Conservation (phyloP, 2,888 invertebrate species). For the Cantharis nigra region DNA sequence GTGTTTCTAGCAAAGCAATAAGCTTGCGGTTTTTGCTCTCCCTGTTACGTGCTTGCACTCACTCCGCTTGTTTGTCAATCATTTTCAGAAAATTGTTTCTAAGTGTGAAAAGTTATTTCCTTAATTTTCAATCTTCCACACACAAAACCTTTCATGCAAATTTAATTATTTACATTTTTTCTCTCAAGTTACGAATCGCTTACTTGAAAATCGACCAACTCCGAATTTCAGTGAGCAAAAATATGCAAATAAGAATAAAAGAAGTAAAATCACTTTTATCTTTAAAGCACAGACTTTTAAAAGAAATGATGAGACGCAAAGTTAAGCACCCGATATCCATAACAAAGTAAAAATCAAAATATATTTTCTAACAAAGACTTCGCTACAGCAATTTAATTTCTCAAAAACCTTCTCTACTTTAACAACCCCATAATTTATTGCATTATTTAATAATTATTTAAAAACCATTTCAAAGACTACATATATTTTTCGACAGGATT, state of each 20-base stretch:
- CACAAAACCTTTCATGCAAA: neutral
- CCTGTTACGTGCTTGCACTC: conserved; percentile 20
- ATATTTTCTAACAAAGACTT: conserved; percentile 17
- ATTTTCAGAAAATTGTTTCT: conserved; percentile 26
- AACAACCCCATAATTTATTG: neutral
- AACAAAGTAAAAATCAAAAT: conserved; percentile 27
- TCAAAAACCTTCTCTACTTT: neutral
- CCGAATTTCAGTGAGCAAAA: conserved; percentile 10
- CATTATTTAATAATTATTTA: too few relatives aligned
- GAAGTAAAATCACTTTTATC: conserved; percentile 20
- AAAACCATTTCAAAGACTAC: too few relatives aligned
- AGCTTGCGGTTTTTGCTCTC: conserved; percentile 25
- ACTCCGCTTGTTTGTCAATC: conserved; percentile 28
- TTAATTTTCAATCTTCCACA: conserved; percentile 11
- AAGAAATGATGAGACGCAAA: conserved; percentile 12
- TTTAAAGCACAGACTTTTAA: conserved; percentile 19
- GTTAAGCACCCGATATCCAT: conserved; percentile 23
- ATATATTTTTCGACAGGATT: too few relatives aligned
- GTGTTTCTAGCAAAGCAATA: conserved; percentile 30
- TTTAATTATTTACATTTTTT: neutral
- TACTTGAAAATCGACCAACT: conserved; percentile 7
- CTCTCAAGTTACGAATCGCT: neutral
- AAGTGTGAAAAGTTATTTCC: conserved; percentile 15
- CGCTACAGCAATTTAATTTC: neutral
- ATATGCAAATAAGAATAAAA: conserved; percentile 18